Percentiles rank a stretch among this genome's conserved stretches.
These are phyloP conservation scores for Trachemys scripta DNA, from an alignment of 2,113 vertebrate genomes.

Conservation along the genomic window DNA sequence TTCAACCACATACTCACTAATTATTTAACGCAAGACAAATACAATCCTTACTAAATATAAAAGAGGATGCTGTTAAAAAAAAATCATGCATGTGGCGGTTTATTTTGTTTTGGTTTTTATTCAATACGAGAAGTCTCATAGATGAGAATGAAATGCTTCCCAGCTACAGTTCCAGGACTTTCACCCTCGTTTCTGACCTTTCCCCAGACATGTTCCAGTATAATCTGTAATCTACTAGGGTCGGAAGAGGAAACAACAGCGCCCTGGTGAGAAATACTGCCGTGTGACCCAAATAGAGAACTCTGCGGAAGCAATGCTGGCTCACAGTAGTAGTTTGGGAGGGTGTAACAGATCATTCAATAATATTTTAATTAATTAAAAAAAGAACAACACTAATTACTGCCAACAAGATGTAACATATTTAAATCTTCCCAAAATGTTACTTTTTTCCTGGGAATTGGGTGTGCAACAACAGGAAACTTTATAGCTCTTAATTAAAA, in stretches of 20 bases:
- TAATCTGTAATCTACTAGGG: slow-evolving; percentile 83
- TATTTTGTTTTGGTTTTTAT: slow-evolving; percentile 60
- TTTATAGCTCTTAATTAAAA: not conserved
- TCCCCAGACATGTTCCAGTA: slow-evolving; percentile 81
- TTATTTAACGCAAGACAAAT: slow-evolving; percentile 62
- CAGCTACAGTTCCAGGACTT: slow-evolving; percentile 79
- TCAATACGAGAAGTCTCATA: slow-evolving; percentile 40
- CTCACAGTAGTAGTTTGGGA: slow-evolving; percentile 49
- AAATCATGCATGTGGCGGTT: not conserved
- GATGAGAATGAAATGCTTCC: slow-evolving; percentile 81
- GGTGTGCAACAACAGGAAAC: not conserved
- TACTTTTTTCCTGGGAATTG: not conserved
- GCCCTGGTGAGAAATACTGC: slow-evolving; percentile 84
- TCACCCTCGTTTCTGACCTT: slow-evolving; percentile 81
- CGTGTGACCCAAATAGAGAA: slow-evolving; percentile 76
- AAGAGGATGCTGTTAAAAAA: slow-evolving; percentile 40
- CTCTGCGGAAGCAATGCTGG: slow-evolving; percentile 75
- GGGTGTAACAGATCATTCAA: slow-evolving; percentile 56
- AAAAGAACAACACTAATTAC: not conserved
- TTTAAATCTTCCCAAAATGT: not conserved
- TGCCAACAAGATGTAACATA: not conserved
- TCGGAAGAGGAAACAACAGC: slow-evolving; percentile 84
- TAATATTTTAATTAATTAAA: not conserved
- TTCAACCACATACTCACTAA: slow-evolving; percentile 52
- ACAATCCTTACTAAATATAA: slow-evolving; percentile 52